Evolutionary conservation across 2,888 invertebrate species (phyloP), one percentile per base, ranked within the genome.

Genomic region (Rhingia campestris): DNA sequence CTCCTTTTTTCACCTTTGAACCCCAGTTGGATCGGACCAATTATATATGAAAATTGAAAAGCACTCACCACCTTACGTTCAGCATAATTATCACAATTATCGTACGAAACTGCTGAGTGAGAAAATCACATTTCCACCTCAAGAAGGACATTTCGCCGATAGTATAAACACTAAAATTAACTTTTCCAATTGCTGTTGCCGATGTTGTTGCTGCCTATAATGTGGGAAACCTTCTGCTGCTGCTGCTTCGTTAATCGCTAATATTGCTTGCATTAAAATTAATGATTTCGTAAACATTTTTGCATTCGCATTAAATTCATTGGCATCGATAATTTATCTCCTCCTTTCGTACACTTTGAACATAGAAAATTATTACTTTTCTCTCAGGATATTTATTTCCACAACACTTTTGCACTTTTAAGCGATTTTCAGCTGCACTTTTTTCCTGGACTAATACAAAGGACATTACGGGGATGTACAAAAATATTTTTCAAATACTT

Each of bases 141-240:
- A 84, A 59, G 70, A 74, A 66, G 80, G 74, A 84, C 84, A 84
- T 84, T 84, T 84, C 84, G 84, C 70, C 84, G 75, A 74, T 69
- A 79, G 4, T 58, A 59, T 6, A 70, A 70, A 56, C 80, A 84
- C 84, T 61, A 49, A 61, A 54, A 59, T 12, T 35, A 80, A 75
- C 49, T 75, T 64, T 64, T 43, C 43, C 58, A 73, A 82, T 47
- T 82, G 54, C 47, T 41, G 45, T 32, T 69, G 76, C 47, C 59
- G 61, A 45, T 53, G 67, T 33, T 35, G 61, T 35, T 70, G 45
- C 45, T 69, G 61, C 61, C 33, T 73, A 45, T 33, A 9, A 22
- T 22, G 39, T 7, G 12, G 9, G 45, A 45, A 32, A 53, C 22
- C 47, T 49, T 54, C 53, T 51, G 41, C 53, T 49, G 53, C 45